These are phyloP conservation scores for Antitype chi DNA, from an alignment of 2,888 invertebrate genomes.

Conservation along the genomic window DNA sequence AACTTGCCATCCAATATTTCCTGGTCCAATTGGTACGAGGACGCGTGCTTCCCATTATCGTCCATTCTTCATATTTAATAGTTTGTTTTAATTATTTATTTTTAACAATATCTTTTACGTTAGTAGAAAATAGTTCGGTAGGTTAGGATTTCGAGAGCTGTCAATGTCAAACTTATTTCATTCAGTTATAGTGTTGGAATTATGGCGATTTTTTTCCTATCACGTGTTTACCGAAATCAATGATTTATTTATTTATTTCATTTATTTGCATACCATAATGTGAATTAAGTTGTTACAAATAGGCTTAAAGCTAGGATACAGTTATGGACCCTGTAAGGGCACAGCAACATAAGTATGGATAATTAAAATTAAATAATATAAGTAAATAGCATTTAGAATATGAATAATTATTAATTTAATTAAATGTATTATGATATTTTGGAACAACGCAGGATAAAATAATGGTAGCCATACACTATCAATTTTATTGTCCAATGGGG, in stretches of 20 bases:
- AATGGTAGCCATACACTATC: background rate
- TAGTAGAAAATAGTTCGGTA: conserved; percentile 73
- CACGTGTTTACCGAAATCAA: background rate
- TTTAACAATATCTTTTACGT: conserved; percentile 73
- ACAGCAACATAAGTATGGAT: too few relatives aligned
- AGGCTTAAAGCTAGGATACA: too few relatives aligned
- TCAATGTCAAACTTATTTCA: conserved; percentile 54
- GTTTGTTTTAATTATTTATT: conserved; percentile 77
- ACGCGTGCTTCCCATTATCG: conserved; percentile 86
- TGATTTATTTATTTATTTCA: too few relatives aligned
- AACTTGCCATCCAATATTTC: conserved; percentile 87
- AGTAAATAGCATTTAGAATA: too few relatives aligned
- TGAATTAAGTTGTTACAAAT: too few relatives aligned
- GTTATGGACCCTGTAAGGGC: too few relatives aligned
- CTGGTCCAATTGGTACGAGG: conserved; percentile 87
- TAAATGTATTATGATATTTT: background rate
- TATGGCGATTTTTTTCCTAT: background rate
- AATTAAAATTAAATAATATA: too few relatives aligned
- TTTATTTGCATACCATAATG: too few relatives aligned
- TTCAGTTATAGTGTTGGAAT: conserved; percentile 43
- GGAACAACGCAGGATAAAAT: background rate
- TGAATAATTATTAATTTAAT: too few relatives aligned
- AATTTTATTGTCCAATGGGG: background rate
- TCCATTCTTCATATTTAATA: conserved; percentile 90
- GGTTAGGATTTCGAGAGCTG: conserved; percentile 71